These are phyloP conservation scores for Fissipunctia ypsillon DNA, from an alignment of 2,888 invertebrate genomes.

Conservation along the genomic window DNA sequence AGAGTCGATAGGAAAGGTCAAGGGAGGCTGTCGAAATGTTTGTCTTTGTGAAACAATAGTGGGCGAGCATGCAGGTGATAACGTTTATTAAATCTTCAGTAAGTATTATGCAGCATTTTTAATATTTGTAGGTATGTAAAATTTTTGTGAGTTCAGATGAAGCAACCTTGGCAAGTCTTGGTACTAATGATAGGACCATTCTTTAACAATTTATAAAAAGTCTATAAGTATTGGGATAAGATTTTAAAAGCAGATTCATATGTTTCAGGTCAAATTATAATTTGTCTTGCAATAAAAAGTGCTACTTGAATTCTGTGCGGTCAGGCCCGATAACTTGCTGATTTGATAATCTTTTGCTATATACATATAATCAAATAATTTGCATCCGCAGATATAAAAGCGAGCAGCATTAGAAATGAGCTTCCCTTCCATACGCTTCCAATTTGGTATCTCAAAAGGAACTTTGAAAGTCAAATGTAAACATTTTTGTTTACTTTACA, in stretches of 20 bases:
- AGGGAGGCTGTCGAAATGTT: constrained; percentile 45
- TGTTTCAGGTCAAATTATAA: neutral
- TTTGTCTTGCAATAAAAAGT: neutral
- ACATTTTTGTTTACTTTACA: too few relatives aligned
- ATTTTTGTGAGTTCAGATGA: neutral
- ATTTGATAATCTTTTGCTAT: too few relatives aligned
- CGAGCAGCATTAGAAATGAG: neutral
- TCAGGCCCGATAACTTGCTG: neutral
- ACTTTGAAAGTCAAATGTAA: neutral
- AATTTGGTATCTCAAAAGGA: neutral
- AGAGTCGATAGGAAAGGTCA: constrained; percentile 47
- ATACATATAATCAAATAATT: neutral
- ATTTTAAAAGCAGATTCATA: neutral
- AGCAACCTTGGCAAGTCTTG: neutral
- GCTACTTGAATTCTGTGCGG: neutral
- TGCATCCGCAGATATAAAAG: neutral
- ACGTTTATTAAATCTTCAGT: constrained; percentile 5
- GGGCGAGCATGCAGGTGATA: neutral
- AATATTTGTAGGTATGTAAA: too few relatives aligned
- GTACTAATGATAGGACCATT: neutral
- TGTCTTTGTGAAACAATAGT: constrained; percentile 15
- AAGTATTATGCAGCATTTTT: neutral
- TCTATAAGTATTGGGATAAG: neutral
- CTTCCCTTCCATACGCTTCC: too few relatives aligned
- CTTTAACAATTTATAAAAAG: neutral